phyloP scores from a whole-genome alignment of 2,113 vertebrate genomes.

The Hystrix cristata region DNA sequence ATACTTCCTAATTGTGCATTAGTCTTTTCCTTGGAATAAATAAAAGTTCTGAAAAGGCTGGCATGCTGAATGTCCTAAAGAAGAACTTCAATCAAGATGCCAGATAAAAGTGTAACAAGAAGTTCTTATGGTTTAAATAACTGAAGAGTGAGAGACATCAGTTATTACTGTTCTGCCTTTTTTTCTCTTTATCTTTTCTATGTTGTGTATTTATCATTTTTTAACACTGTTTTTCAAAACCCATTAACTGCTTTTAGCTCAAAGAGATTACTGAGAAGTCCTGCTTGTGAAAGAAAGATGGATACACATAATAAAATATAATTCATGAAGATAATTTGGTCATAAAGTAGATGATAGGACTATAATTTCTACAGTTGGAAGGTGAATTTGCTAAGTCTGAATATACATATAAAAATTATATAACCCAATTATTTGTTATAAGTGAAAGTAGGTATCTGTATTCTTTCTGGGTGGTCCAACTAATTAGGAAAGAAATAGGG shows the following conservation, averaged over 20 bases:
- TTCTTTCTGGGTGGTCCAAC: constrained; percentile 52
- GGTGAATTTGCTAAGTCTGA: constrained; percentile 21
- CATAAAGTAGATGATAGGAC: background rate
- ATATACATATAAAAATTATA: constrained; percentile 17
- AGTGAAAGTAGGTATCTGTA: constrained; percentile 56
- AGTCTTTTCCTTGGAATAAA: constrained; percentile 60
- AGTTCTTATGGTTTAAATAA: constrained; percentile 73
- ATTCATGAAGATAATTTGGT: constrained; percentile 59
- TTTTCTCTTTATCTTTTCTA: constrained; percentile 62
- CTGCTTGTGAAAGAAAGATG: constrained; percentile 45
- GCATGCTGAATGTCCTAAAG: constrained; percentile 38
- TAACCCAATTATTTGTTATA: constrained; percentile 59
- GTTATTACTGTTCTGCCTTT: background rate
- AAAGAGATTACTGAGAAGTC: constrained; percentile 60
- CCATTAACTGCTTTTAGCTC: constrained; percentile 18
- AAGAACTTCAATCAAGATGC: constrained; percentile 60
- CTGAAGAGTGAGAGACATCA: constrained; percentile 49
- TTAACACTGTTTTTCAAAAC: constrained; percentile 53
- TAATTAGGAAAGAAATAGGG: constrained; percentile 61
- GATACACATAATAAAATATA: constrained; percentile 48
- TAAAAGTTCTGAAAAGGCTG: constrained; percentile 45
- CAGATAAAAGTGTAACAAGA: constrained; percentile 62
- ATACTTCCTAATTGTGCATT: constrained; percentile 2
- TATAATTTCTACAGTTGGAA: constrained; percentile 25
- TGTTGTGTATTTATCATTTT: constrained; percentile 13